A percentile compares a stretch with the other conserved stretches of the same genome.
phyloP scores from a whole-genome alignment of 2,797 vertebrate species.

The Amblyraja radiata region DNA sequence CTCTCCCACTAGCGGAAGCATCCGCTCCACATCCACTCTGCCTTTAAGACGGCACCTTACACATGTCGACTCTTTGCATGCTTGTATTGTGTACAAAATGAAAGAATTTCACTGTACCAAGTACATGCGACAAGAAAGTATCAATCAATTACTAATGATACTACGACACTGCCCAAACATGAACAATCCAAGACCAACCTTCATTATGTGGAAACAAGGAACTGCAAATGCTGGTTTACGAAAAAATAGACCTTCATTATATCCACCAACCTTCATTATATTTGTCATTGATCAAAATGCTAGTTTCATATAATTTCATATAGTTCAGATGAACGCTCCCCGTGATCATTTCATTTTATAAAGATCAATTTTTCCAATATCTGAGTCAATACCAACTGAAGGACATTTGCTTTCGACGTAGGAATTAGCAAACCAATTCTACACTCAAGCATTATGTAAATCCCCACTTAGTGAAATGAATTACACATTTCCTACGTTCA shows the following conservation, averaged over 20 bases:
- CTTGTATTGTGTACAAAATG: too few species aligned
- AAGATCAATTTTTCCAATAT: not conserved
- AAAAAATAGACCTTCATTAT: too few species aligned
- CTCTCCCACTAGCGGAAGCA: too few species aligned
- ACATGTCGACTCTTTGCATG: too few species aligned
- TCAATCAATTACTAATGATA: too few species aligned
- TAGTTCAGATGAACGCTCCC: not conserved
- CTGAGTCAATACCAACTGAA: not conserved
- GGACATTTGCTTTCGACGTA: not conserved
- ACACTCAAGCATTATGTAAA: not conserved
- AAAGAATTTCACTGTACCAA: too few species aligned
- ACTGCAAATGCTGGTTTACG: too few species aligned
- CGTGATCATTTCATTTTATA: not conserved
- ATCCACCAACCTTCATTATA: not conserved
- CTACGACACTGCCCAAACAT: not conserved
- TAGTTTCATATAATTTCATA: not conserved
- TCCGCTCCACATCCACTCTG: too few species aligned
- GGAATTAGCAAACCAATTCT: slow-evolving; percentile 10
- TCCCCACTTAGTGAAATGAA: slow-evolving; percentile 6
- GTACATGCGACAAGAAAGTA: too few species aligned
- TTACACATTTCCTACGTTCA: slow-evolving; percentile 17
- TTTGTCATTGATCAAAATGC: not conserved
- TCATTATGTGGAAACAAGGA: not conserved
- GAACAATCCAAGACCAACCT: not conserved
- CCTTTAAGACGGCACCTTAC: too few species aligned